Evolutionary conservation across 2,113 vertebrate genomes (phyloP).

Genomic region (Fulica atra): DNA sequence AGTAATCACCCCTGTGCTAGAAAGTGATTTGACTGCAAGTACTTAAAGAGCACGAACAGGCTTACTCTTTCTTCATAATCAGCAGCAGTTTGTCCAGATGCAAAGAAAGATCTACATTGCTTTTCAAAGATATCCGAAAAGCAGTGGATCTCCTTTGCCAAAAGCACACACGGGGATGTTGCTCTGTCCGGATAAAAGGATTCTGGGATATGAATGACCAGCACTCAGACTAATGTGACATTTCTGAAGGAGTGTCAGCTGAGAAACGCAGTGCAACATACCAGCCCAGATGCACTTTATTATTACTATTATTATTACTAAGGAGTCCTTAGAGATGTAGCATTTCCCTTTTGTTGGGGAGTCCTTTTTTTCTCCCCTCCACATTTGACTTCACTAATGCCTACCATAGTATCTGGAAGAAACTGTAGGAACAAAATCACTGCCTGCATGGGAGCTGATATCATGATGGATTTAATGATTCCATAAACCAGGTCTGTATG

Average conservation of each 20-base stretch:
- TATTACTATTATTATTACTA: conserved; percentile 71
- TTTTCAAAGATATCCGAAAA: conserved; percentile 73
- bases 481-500: not conserved
- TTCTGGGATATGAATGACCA: conserved; percentile 72
- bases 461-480: conserved; percentile 5
- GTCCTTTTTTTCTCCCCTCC: not conserved
- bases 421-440: conserved; percentile 3
- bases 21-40: not conserved
- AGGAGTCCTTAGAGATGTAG: conserved; percentile 69
- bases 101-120: conserved; percentile 43
- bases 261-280: conserved; percentile 60
- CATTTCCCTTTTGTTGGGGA: not conserved
- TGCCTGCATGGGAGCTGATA: not conserved
- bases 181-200: conserved; percentile 73
- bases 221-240: conserved; percentile 65
- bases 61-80: conserved; percentile 61
- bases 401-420: not conserved
- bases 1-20: not conserved
- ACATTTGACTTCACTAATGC: not conserved
- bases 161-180: conserved; percentile 49
- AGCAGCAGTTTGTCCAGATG: conserved; percentile 64
- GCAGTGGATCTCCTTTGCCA: conserved; percentile 61
- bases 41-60: conserved; percentile 4
- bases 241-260: conserved; percentile 75
- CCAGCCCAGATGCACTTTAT: conserved; percentile 70